A percentile compares a stretch with the other conserved stretches of the same genome.
Evolutionary conservation across 2,113 vertebrate genomes (phyloP).

Genomic region (Bagarius yarrelli): DNA sequence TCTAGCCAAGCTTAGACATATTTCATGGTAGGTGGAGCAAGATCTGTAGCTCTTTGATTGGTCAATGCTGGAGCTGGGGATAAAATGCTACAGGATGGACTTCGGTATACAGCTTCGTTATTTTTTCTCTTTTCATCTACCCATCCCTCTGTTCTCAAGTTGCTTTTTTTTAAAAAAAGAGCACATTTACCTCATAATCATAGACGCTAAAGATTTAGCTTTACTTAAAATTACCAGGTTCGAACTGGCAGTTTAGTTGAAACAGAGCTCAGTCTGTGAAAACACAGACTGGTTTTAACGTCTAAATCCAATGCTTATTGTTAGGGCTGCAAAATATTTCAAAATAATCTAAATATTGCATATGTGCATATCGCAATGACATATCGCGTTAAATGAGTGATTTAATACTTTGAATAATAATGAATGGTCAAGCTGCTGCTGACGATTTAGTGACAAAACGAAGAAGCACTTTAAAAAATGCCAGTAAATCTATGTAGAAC

Average conservation of each 20-base stretch:
- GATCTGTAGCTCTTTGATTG: conserved; percentile 23
- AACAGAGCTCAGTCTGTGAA: neutral
- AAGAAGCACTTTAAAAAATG: too few relatives aligned
- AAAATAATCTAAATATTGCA: too few relatives aligned
- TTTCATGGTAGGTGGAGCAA: conserved; percentile 13
- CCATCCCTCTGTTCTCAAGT: conserved; percentile 34
- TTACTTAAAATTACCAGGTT: neutral
- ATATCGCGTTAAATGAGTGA: too few relatives aligned
- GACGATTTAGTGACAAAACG: too few relatives aligned
- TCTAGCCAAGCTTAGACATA: conserved; percentile 2
- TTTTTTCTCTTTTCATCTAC: conserved; percentile 30
- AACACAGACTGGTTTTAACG: neutral
- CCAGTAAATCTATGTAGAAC: too few relatives aligned
- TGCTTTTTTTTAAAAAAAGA: neutral
- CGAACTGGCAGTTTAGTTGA: neutral
- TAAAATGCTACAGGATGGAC: conserved; percentile 27
- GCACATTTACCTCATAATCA: conserved; percentile 6
- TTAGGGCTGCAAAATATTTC: too few relatives aligned
- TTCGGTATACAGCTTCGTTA: conserved; percentile 17
- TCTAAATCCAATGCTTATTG: neutral
- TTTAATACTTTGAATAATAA: too few relatives aligned
- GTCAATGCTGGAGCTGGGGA: conserved; percentile 12
- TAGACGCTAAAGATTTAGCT: neutral
- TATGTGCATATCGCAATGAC: too few relatives aligned
- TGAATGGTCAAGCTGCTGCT: too few relatives aligned